Base-by-base conservation (phyloP, 2,113 vertebrate species). In the Neotoma lepida region DNA sequence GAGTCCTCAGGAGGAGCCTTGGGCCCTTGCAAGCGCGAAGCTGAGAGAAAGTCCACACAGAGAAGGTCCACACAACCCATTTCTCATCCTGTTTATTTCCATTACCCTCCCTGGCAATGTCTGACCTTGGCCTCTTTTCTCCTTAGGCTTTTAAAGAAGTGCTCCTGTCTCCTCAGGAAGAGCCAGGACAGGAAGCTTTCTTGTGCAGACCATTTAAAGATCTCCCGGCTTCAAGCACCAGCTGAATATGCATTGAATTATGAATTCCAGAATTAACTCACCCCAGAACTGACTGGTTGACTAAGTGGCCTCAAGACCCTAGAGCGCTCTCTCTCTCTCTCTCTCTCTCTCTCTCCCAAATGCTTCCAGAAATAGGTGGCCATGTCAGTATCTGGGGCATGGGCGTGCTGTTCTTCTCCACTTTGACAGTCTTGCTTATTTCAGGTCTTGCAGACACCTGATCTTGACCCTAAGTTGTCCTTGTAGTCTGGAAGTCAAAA, bases 111-210 rank as follows among this genome's bases (percentile, higher is more conserved):
- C 71, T 63, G 87, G 93, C 33, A 35, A 86, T 61, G 70, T 95
- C 97, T 98, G 84, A 97, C 97, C 93, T 97, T 95, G 97, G 84
- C 96, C 95, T 97, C 89, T 68, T 96, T 73, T 95, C 77, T 85
- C 96, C 87, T 93, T 94, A 91, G 91, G 58, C 54, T 78, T 84
- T 41, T 26, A 56, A 39, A 92, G 71, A 49, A 66, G 63, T 6
- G 77, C 61, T 95, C 91, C 95, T 89, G 70, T 94, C 63, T 93
- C 30, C 80, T n/a, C 71, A 44, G 71, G 89, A 96, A 94, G 80
- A 91, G 46, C 70, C 4, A n/a, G 93, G 89, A 18, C 80, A 44
- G 77, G 24, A 89, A 80, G 80, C 73, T 90, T 66, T 64, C 96
- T 96, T 58, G 80, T 94, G 94, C 58, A 95, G 93, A 88, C 96